A percentile compares a stretch with the other conserved stretches of the same genome.
These are phyloP conservation scores for Rotaria magnacalcarata DNA, from an alignment of 2,888 invertebrate genomes.

Conservation along the genomic window DNA sequence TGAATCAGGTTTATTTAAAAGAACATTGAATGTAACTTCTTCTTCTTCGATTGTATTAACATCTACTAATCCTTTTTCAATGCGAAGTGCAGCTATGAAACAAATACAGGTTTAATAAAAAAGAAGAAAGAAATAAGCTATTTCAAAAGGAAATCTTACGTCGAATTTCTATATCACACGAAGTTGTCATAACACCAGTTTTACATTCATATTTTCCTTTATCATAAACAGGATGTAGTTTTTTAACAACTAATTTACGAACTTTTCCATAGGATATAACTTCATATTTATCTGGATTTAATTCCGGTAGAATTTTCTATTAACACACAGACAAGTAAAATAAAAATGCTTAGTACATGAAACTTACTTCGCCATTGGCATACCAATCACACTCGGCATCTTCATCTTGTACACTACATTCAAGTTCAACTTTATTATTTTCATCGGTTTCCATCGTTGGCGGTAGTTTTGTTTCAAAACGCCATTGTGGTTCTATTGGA, in stretches of 20 bases:
- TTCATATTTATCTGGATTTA: slow-evolving; percentile 45
- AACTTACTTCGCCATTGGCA: slow-evolving; percentile 71
- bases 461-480: slow-evolving; percentile 75
- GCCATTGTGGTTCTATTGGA: slow-evolving; percentile 67
- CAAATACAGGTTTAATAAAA: neutral
- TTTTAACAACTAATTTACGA: slow-evolving; percentile 45
- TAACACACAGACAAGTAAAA: neutral
- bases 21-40: slow-evolving; percentile 31
- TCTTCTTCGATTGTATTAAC: slow-evolving; percentile 42
- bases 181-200: slow-evolving; percentile 45
- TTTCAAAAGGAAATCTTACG: neutral
- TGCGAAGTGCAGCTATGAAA: slow-evolving; percentile 32
- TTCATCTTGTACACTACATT: slow-evolving; percentile 92
- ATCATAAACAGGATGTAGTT: slow-evolving; percentile 16
- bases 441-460: slow-evolving; percentile 81
- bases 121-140: neutral
- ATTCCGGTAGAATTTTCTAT: slow-evolving; percentile 39
- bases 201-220: slow-evolving; percentile 43
- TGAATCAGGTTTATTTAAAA: slow-evolving; percentile 38
- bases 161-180: slow-evolving; percentile 35
- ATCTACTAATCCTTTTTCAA: slow-evolving; percentile 40
- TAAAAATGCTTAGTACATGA: slow-evolving; percentile 40
- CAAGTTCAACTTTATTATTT: slow-evolving; percentile 82
- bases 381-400: slow-evolving; percentile 91
- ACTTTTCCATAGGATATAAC: slow-evolving; percentile 36